A percentile compares a stretch with the other conserved stretches of the same genome.
These are phyloP conservation scores for Epicampocera succincta DNA, from an alignment of 2,888 invertebrate genomes.

Conservation along the genomic window DNA sequence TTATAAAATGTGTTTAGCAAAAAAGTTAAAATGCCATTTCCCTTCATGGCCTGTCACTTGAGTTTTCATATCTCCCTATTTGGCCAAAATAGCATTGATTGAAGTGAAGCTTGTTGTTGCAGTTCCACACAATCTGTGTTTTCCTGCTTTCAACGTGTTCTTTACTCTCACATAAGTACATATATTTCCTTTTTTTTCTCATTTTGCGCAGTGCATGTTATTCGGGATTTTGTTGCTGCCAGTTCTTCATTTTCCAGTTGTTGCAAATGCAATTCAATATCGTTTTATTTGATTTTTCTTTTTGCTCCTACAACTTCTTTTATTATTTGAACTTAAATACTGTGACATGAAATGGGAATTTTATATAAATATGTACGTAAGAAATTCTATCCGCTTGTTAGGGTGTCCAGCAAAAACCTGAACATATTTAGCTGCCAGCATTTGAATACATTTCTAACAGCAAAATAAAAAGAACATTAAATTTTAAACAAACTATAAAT, in stretches of 20 bases:
- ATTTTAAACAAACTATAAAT: no score
- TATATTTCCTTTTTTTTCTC: slow-evolving; percentile 6
- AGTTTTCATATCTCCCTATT: slow-evolving; percentile 58
- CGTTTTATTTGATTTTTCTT: slow-evolving; percentile 16
- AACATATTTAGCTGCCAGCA: no score
- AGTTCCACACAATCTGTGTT: background rate
- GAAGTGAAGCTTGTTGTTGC: slow-evolving; percentile 36
- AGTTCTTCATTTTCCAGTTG: slow-evolving; percentile 34
- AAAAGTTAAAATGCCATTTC: slow-evolving; percentile 38
- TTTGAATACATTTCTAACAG: no score
- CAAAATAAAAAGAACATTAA: no score
- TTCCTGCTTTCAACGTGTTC: slow-evolving; percentile 42
- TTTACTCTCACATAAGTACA: background rate
- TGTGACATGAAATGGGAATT: slow-evolving; percentile 56
- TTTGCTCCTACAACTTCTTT: slow-evolving; percentile 41
- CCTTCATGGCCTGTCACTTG: slow-evolving; percentile 55
- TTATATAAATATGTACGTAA: slow-evolving; percentile 5
- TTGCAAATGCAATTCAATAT: slow-evolving; percentile 58
- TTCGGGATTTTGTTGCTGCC: slow-evolving; percentile 45
- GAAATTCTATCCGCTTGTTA: background rate
- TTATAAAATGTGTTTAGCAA: slow-evolving; percentile 27
- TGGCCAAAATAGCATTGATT: slow-evolving; percentile 60
- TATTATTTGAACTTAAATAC: slow-evolving; percentile 47
- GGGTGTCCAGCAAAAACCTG: no score
- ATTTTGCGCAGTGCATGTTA: slow-evolving; percentile 62